These are phyloP conservation scores for Corythornis cristatus DNA, from an alignment of 2,113 vertebrate species.

Conservation along the genomic window DNA sequence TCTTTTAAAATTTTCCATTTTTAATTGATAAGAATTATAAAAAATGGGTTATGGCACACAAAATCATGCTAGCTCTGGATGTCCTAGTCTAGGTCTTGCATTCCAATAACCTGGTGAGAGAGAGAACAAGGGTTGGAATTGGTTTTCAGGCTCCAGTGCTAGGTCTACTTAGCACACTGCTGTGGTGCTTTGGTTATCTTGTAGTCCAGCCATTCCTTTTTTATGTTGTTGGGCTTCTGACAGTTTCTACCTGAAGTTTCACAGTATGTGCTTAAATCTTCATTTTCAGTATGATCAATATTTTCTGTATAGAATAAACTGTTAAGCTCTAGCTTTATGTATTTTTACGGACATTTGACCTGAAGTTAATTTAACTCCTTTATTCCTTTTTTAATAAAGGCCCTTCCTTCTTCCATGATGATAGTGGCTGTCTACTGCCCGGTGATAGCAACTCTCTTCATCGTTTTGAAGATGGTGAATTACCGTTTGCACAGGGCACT, in stretches of 20 bases:
- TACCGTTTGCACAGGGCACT: conserved; percentile 95
- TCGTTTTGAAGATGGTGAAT: conserved; percentile 95
- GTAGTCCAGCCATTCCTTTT: neutral
- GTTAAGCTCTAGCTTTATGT: neutral
- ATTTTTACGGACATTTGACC: neutral
- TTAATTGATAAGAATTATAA: neutral
- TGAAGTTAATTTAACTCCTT: conserved; percentile 16
- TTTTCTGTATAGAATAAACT: neutral
- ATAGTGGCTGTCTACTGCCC: conserved; percentile 98
- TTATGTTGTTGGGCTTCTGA: neutral
- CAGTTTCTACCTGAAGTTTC: neutral
- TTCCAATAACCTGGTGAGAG: neutral
- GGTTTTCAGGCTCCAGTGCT: neutral
- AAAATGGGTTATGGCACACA: neutral
- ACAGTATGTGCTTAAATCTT: neutral
- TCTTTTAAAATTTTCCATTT: neutral
- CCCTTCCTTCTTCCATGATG: conserved; percentile 94
- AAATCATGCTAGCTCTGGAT: neutral
- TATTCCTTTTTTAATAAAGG: conserved; percentile 76
- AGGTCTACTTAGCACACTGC: neutral
- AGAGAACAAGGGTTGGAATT: neutral
- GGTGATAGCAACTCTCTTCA: conserved; percentile 92
- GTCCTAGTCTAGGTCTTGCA: neutral
- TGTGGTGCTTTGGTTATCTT: neutral
- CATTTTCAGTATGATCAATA: neutral